Evolutionary conservation across 2,113 vertebrate genomes (phyloP).

Genomic region (Meleagris gallopavo): DNA sequence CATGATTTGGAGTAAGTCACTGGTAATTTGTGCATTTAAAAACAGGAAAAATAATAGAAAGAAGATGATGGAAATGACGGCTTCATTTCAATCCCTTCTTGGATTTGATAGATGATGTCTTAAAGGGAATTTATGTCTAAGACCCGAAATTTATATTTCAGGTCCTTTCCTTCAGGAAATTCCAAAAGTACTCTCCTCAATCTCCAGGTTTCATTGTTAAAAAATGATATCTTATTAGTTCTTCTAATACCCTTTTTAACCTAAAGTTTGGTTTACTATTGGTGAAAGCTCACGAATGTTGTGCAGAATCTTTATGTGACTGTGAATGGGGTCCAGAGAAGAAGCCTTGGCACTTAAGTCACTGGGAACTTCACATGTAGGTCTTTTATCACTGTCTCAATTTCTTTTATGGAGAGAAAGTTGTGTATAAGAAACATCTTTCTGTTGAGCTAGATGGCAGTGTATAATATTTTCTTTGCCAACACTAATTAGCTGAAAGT

Average conservation of each 20-base stretch:
- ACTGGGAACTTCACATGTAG: background rate
- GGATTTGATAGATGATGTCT: background rate
- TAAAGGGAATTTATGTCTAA: background rate
- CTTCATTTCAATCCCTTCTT: background rate
- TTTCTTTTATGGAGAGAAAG: background rate
- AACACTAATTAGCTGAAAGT: background rate
- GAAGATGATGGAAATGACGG: rapidly evolving
- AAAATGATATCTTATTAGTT: background rate
- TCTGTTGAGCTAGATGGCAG: background rate
- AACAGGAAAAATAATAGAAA: background rate
- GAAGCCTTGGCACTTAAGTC: background rate
- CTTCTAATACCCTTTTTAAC: background rate
- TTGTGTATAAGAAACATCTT: background rate
- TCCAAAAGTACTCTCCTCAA: background rate
- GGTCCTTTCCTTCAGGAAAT: background rate
- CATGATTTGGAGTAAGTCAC: background rate
- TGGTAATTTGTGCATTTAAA: background rate
- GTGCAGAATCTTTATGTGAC: background rate
- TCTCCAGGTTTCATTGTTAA: background rate
- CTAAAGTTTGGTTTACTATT: background rate
- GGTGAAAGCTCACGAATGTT: background rate
- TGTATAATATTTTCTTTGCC: background rate
- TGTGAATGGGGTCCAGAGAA: background rate
- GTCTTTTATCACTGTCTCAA: background rate
- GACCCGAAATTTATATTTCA: background rate